These are phyloP conservation scores for Cephalopterus ornatus DNA, from an alignment of 2,113 vertebrate species.

Conservation along the genomic window DNA sequence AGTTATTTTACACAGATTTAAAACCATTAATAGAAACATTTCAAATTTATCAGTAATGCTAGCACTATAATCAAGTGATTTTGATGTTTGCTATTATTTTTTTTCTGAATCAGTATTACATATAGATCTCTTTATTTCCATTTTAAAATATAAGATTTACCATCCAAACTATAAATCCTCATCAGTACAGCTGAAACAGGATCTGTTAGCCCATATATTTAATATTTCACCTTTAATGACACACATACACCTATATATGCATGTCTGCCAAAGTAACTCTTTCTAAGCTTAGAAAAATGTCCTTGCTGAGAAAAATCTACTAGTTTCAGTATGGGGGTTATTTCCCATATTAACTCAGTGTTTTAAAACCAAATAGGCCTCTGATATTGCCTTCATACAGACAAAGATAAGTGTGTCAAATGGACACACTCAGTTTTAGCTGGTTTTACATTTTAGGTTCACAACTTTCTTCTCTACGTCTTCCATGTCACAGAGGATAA, in stretches of 20 bases:
- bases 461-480: neutral
- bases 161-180: neutral
- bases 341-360: neutral
- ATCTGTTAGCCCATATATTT: neutral
- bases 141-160: neutral
- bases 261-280: neutral
- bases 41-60: neutral
- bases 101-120: neutral
- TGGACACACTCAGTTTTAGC: neutral
- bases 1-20: neutral
- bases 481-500: neutral
- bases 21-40: neutral
- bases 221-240: neutral
- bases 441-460: neutral
- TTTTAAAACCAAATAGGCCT: neutral
- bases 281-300: neutral
- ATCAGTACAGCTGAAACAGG: neutral
- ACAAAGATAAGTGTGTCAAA: neutral
- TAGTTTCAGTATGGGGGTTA: neutral
- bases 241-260: neutral
- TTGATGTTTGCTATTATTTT: neutral
- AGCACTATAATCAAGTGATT: neutral
- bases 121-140: neutral
- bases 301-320: neutral
- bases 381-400: neutral